phyloP scores from a whole-genome alignment of 2,888 invertebrate genomes.

The Elgonia sp. region DNA sequence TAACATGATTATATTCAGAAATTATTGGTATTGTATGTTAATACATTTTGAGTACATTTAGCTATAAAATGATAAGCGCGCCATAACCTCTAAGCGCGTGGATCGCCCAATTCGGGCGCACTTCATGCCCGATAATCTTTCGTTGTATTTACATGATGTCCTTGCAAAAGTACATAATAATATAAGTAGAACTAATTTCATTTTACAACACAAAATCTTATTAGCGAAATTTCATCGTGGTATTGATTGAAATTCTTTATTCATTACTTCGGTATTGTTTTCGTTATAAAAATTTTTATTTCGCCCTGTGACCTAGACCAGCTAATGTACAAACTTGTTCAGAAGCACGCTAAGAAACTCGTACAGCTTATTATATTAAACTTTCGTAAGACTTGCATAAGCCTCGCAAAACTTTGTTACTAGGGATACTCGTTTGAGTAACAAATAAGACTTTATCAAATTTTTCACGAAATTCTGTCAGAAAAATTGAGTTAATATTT shows the following conservation, averaged over 20 bases:
- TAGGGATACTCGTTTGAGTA: slow-evolving; percentile 25
- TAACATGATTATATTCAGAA: too few species aligned
- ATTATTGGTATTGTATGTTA: too few species aligned
- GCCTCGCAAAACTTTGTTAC: slow-evolving; percentile 43
- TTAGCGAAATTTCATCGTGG: background rate
- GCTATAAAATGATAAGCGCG: too few species aligned
- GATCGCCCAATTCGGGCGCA: too few species aligned
- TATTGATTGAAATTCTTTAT: slow-evolving; percentile 19
- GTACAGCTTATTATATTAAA: slow-evolving; percentile 49
- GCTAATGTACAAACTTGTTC: slow-evolving; percentile 36
- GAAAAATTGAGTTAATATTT: slow-evolving; percentile 1
- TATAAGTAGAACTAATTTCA: background rate
- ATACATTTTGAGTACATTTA: too few species aligned
- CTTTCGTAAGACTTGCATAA: slow-evolving; percentile 54
- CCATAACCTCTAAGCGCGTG: too few species aligned
- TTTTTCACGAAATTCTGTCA: slow-evolving; percentile 11
- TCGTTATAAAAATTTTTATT: slow-evolving; percentile 6
- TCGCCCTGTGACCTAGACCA: slow-evolving; percentile 14
- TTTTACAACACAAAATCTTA: background rate
- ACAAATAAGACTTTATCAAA: slow-evolving; percentile 38
- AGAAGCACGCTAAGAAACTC: slow-evolving; percentile 47
- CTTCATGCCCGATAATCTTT: too few species aligned
- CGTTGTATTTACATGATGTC: too few species aligned
- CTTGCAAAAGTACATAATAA: too few species aligned
- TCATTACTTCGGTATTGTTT: background rate